These are phyloP conservation scores for Heteractis magnifica DNA, from an alignment of 92 coral and sea anemone species.

Conservation along the genomic window DNA sequence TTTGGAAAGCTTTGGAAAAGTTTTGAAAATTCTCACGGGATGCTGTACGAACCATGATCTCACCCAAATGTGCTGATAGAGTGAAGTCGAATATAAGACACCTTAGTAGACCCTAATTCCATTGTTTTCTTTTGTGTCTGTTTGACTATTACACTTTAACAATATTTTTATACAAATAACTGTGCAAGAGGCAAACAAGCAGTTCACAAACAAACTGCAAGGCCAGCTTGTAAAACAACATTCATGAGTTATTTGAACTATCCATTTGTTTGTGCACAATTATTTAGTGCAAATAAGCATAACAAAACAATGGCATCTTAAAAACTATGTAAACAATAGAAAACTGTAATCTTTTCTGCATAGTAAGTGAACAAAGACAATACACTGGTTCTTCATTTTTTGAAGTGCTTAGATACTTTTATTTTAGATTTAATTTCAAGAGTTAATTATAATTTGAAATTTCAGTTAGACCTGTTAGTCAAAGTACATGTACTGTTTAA, in stretches of 20 bases:
- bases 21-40: too few relatives aligned
- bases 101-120: too few relatives aligned
- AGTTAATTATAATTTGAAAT: not conserved
- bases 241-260: not conserved
- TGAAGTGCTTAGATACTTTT: not conserved
- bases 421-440: not conserved
- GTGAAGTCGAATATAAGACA: too few relatives aligned
- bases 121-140: too few relatives aligned
- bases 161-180: too few relatives aligned
- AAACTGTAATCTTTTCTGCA: not conserved
- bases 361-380: not conserved
- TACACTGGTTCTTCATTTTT: not conserved
- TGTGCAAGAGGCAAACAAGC: too few relatives aligned
- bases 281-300: not conserved
- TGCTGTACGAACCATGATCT: too few relatives aligned
- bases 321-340: slow-evolving; percentile 3
- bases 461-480: not conserved
- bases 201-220: not conserved
- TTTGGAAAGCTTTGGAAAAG: too few relatives aligned
- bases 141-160: too few relatives aligned
- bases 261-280: slow-evolving; percentile 4
- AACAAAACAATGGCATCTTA: not conserved
- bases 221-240: not conserved
- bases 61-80: too few relatives aligned
- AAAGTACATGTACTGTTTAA: too few relatives aligned